phyloP scores from a whole-genome alignment of 2,113 vertebrate species.

The Sterrhoptilus dennistouni region DNA sequence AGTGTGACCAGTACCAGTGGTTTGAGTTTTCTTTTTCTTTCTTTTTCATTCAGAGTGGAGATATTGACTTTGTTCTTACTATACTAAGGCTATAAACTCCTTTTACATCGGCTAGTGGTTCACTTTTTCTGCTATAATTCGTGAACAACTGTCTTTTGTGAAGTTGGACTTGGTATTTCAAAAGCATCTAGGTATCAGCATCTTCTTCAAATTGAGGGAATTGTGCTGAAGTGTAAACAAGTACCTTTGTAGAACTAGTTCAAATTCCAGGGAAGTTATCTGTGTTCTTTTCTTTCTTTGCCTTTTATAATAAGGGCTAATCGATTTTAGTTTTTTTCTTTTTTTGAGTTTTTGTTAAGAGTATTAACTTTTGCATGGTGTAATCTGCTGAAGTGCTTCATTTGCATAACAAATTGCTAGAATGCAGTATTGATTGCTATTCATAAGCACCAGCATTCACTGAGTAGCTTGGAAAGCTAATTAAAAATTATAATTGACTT shows the following conservation, averaged over 20 bases:
- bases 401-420: conserved; percentile 54
- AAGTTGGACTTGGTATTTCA: background rate
- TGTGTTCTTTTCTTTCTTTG: background rate
- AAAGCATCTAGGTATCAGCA: background rate
- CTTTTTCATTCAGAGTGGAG: background rate
- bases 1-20: background rate
- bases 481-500: conserved; percentile 41
- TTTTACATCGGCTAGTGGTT: background rate
- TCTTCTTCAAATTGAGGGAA: background rate
- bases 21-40: background rate
- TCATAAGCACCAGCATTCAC: background rate
- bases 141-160: background rate
- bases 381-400: conserved; percentile 22
- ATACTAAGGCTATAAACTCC: background rate
- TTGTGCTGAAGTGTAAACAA: background rate
- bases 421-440: conserved; percentile 14
- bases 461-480: conserved; percentile 47
- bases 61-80: background rate
- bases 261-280: background rate
- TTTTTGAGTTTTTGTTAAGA: background rate
- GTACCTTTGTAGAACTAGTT: background rate
- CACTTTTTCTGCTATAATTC: background rate
- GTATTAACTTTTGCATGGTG: background rate
- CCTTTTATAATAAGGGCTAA: background rate
- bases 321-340: background rate